phyloP scores from a whole-genome alignment of 2,888 invertebrate species.

The Drosophila mettleri region DNA sequence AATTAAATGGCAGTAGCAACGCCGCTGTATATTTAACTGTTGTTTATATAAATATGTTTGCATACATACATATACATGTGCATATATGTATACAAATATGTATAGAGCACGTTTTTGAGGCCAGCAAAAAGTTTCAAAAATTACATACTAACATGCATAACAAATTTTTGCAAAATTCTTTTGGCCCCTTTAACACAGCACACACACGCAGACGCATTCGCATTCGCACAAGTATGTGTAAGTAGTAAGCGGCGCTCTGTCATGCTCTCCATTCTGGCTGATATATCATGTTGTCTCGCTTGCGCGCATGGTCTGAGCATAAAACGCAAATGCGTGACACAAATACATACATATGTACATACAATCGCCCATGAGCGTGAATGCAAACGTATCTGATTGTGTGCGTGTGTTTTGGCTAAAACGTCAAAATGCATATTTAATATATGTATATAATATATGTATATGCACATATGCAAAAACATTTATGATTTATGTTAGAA shows the following conservation, averaged over 20 bases:
- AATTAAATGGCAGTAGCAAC: background rate
- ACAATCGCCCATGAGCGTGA: constrained; percentile 31
- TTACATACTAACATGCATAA: constrained; percentile 8
- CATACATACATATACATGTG: background rate
- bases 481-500: constrained; percentile 38
- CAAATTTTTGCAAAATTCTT: constrained; percentile 31
- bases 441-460: constrained; percentile 8
- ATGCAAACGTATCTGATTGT: constrained; percentile 13
- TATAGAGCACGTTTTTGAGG: constrained; percentile 23
- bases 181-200: constrained; percentile 18
- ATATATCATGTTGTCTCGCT: constrained; percentile 64
- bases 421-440: constrained; percentile 26
- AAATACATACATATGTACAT: constrained; percentile 33
- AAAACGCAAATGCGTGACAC: constrained; percentile 44
- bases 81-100: background rate
- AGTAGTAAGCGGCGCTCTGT: constrained; percentile 30
- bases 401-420: constrained; percentile 16
- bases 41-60: too few relatives aligned
- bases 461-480: constrained; percentile 22
- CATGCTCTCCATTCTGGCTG: constrained; percentile 25
- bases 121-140: constrained; percentile 8
- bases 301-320: constrained; percentile 43
- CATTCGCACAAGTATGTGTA: constrained; percentile 14
- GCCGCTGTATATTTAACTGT: background rate
- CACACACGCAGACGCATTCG: constrained; percentile 12